These are phyloP conservation scores for Gallinago paraguaiae DNA, from an alignment of 2,113 vertebrate genomes.

Conservation along the genomic window DNA sequence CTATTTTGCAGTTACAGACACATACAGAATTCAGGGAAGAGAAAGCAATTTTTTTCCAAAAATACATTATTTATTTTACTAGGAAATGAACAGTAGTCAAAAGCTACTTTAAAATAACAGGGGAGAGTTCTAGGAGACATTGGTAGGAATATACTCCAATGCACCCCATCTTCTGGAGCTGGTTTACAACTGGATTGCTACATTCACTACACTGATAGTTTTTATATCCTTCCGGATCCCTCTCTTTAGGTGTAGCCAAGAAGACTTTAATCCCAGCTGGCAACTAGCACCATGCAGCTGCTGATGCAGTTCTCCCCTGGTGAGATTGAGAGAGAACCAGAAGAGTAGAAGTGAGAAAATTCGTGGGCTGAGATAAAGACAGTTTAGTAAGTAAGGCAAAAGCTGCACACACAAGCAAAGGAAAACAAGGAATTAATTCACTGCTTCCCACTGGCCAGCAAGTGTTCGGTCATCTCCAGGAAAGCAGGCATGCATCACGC, in stretches of 20 bases:
- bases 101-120: neutral
- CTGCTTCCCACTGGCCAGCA: neutral
- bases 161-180: neutral
- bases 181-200: neutral
- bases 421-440: neutral
- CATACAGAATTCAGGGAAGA: neutral
- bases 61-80: neutral
- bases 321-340: neutral
- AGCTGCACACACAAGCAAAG: neutral
- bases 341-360: neutral
- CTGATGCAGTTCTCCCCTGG: neutral
- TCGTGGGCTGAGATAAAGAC: neutral
- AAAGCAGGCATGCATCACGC: neutral
- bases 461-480: neutral
- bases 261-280: neutral
- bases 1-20: neutral
- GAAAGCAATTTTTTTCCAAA: neutral
- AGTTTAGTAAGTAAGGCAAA: neutral
- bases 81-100: neutral
- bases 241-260: neutral
- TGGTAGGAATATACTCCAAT: rapidly evolving
- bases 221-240: neutral
- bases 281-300: neutral
- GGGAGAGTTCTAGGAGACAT: neutral
- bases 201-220: neutral